phyloP scores from a whole-genome alignment of 2,797 vertebrate species.

The Hemibagrus guttatus region DNA sequence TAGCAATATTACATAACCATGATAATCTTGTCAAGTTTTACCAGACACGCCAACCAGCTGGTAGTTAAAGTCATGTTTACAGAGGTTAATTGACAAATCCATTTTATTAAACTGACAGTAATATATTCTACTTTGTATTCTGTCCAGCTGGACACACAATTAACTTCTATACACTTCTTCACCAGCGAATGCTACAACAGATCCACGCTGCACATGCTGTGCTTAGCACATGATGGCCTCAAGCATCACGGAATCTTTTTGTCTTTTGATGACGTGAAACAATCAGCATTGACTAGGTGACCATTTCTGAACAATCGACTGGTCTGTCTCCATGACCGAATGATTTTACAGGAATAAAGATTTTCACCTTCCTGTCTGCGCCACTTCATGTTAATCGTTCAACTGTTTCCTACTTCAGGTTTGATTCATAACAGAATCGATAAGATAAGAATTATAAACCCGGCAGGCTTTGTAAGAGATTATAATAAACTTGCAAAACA shows the following conservation, averaged over 20 bases:
- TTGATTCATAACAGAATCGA: background rate
- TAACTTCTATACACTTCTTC: background rate
- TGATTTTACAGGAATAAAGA: background rate
- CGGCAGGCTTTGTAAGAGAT: conserved; percentile 5
- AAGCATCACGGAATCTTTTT: background rate
- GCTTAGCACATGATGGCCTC: background rate
- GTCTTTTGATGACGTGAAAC: background rate
- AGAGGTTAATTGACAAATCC: background rate
- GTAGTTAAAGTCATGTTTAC: background rate
- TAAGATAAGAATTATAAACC: conserved; percentile 13
- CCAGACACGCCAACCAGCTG: background rate
- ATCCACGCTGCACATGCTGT: background rate
- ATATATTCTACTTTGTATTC: background rate
- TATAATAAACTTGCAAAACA: conserved; percentile 25
- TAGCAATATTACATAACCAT: background rate
- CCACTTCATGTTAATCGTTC: conserved; percentile 4
- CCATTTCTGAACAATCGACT: background rate
- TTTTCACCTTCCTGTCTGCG: background rate
- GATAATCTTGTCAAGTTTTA: background rate
- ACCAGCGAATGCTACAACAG: background rate
- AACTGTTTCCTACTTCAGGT: background rate
- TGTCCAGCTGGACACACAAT: background rate
- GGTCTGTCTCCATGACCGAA: background rate
- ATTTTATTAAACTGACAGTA: background rate
- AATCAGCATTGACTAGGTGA: too few species aligned